Evolutionary conservation across 2,797 vertebrate species (phyloP), one percentile per base, ranked within the genome.

Genomic region (Acanthis flammea): DNA sequence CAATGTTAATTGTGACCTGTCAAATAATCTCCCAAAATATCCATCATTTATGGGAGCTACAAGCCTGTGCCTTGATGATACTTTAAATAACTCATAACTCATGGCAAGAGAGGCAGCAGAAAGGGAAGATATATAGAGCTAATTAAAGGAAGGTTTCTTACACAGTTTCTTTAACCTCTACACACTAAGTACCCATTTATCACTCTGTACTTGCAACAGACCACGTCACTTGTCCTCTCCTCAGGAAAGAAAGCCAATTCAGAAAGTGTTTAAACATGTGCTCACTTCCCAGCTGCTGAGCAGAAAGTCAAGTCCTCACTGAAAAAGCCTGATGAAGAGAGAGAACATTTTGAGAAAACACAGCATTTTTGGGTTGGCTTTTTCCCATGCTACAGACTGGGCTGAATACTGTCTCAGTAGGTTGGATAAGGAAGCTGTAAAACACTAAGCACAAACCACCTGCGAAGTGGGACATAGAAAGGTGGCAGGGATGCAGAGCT

Each of bases 71-170:
- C 74, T 77, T 77, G 71, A 76, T 67, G 53, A 25, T 90, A 13
- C 5, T 19, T 45, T 95, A 94, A 93, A 80, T 88, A 93, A 90
- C 55, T 71, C 14, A 0, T 92, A 94, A 95, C 53, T 95, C 78
- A 68, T 4, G 9, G 77, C 60, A 82, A 54, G 63, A 74, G 61
- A 62, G 62, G 48, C 14, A 73, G 57, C 51, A 94, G 91, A 76
- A 89, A 76, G 25, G 28, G 74, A 70, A 95, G 68, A 95, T 61
- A 30, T 2, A 89, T 67, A 0, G 1, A 72, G 44, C 25, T 74
- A 88, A 90, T 95, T 94, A 92, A 85, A 91, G 41, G 77, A 91
- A 71, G 6, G 21, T 88, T 95, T 89, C 83, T 73, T 78, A 82
- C 84, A 78, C 70, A 24, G 19, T 68, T 85, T 71, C 74, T 76